Evolutionary conservation across 2,888 invertebrate species (phyloP).

Genomic region (Allacma fusca): DNA sequence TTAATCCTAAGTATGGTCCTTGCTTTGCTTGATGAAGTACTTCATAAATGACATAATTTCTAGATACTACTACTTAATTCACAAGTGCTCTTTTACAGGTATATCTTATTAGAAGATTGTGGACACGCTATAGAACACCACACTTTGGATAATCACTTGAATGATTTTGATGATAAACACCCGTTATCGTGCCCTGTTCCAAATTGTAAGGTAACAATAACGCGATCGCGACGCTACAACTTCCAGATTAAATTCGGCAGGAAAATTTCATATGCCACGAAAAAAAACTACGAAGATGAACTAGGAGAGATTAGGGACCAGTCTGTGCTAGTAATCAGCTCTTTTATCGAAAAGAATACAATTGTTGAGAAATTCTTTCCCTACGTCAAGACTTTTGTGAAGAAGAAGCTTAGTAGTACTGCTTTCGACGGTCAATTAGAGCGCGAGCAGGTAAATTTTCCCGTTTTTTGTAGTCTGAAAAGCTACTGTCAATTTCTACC

Average conservation of each 20-base stretch:
- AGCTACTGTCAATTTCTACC: too few relatives aligned
- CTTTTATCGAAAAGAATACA: conserved; percentile 13
- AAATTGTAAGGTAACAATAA: conserved; percentile 70
- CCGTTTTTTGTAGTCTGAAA: too few relatives aligned
- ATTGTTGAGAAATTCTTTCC: neutral
- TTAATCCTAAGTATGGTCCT: too few relatives aligned
- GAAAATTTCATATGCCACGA: conserved; percentile 67
- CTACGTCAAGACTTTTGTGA: conserved; percentile 16
- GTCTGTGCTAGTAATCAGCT: neutral
- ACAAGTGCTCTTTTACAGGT: conserved; percentile 58
- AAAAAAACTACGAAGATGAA: conserved; percentile 64
- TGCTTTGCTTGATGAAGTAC: too few relatives aligned
- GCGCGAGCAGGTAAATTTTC: neutral
- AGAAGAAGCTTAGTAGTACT: neutral
- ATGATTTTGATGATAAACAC: conserved; percentile 46
- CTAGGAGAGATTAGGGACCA: conserved; percentile 61
- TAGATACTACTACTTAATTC: too few relatives aligned
- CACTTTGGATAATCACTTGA: conserved; percentile 64
- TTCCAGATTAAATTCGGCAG: conserved; percentile 56
- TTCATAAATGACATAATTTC: too few relatives aligned
- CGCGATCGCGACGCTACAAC: conserved; percentile 69
- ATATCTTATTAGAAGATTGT: conserved; percentile 63
- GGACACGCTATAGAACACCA: conserved; percentile 64
- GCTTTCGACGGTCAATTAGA: too few relatives aligned
- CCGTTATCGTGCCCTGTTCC: conserved; percentile 65